A percentile compares a stretch with the other conserved stretches of the same genome.
Conservation (phyloP, 2,888 invertebrate species). For the Lydus trimaculatus region DNA sequence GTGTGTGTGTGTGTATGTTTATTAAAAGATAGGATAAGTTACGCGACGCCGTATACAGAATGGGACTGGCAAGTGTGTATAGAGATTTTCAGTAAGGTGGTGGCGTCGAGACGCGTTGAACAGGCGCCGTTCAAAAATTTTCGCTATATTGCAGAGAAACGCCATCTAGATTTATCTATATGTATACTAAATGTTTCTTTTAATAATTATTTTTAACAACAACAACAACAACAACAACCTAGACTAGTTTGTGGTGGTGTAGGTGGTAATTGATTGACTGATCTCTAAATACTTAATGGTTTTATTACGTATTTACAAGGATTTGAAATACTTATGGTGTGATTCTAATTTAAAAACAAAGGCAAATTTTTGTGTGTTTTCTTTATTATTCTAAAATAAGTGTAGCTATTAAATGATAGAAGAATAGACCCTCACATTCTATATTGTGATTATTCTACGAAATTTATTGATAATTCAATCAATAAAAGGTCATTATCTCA, state of each 20-base stretch:
- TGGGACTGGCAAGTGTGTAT: conserved; percentile 32
- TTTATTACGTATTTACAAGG: background rate
- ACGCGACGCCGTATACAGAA: conserved; percentile 26
- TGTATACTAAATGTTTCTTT: conserved; percentile 1
- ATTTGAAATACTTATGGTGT: background rate
- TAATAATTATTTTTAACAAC: conserved; percentile 21
- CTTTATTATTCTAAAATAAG: background rate
- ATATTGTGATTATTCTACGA: no score
- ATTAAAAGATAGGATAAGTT: conserved; percentile 15
- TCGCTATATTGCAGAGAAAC: conserved; percentile 16
- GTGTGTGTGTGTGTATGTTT: background rate
- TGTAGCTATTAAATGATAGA: no score
- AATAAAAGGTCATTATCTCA: no score
- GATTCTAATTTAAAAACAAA: background rate
- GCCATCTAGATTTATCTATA: conserved; percentile 21
- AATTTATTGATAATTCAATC: no score
- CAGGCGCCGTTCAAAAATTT: conserved; percentile 33
- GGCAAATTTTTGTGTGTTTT: background rate
- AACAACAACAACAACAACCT: conserved; percentile 3
- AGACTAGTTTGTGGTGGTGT: conserved; percentile 1
- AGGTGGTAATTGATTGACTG: conserved; percentile 25
- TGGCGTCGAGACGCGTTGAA: conserved; percentile 34
- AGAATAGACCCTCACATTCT: no score
- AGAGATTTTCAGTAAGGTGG: conserved; percentile 22
- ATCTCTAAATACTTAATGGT: background rate